These are phyloP conservation scores for Lophius piscatorius DNA, from an alignment of 2,113 vertebrate genomes.

Conservation along the genomic window DNA sequence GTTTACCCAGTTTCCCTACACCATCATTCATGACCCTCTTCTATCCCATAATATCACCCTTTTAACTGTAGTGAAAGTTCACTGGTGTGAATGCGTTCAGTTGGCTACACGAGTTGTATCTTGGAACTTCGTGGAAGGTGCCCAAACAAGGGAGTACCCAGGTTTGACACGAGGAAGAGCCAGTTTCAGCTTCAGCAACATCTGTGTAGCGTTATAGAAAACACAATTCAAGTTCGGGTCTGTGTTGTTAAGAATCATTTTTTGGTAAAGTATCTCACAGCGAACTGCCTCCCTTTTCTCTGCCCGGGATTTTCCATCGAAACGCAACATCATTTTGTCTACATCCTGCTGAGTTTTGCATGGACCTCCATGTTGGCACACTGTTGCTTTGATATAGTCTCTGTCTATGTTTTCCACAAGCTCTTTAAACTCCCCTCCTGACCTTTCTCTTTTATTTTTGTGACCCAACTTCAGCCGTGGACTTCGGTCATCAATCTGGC, in stretches of 20 bases:
- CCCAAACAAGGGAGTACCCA: conserved; percentile 60
- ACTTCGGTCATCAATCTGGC: not conserved
- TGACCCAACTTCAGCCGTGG: not conserved
- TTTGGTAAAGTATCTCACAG: conserved; percentile 78
- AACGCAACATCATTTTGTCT: conserved; percentile 69
- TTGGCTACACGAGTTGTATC: fast-evolving
- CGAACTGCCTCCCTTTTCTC: conserved; percentile 71
- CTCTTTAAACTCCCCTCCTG: not conserved
- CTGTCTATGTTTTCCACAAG: conserved; percentile 45
- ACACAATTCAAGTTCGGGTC: conserved; percentile 48
- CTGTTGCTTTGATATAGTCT: conserved; percentile 60
- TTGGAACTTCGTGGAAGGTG: conserved; percentile 21
- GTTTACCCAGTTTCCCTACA: not conserved
- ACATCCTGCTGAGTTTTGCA: conserved; percentile 77
- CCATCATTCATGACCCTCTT: too few species aligned
- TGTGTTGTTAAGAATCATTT: conserved; percentile 67
- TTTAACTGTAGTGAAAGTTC: not conserved
- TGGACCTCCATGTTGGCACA: conserved; percentile 73
- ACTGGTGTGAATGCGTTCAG: not conserved
- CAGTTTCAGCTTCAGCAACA: conserved; percentile 70
- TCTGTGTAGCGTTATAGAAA: conserved; percentile 42
- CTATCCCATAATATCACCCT: not conserved
- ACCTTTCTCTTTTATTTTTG: not conserved
- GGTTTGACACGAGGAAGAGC: conserved; percentile 69
- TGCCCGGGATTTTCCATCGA: conserved; percentile 54